Evolutionary conservation across 1,140 invertebrate genomes (phyloP).

Genomic region (Papilio xuthus): DNA sequence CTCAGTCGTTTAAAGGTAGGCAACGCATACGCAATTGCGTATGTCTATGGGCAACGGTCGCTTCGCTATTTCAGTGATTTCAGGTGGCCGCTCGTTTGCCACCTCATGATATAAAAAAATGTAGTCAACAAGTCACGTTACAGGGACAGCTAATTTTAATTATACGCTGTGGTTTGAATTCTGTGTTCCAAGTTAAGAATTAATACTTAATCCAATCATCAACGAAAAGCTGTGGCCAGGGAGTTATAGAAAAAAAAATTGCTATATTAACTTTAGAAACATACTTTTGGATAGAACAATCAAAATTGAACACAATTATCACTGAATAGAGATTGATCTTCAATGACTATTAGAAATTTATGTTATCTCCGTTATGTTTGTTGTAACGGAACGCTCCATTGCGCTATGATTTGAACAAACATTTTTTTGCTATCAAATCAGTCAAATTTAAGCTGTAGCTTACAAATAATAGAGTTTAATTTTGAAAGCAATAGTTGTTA

Average conservation of each 20-base stretch:
- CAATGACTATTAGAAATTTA: slow-evolving; percentile 33
- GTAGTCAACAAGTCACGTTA: too few species aligned
- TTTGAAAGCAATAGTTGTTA: not conserved
- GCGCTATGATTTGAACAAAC: slow-evolving; percentile 41
- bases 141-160: too few species aligned
- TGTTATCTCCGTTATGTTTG: slow-evolving; percentile 28
- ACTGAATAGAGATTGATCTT: slow-evolving; percentile 38
- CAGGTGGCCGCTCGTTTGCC: too few species aligned
- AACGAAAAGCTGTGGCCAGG: not conserved
- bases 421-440: not conserved
- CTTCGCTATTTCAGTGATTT: too few species aligned
- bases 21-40: too few species aligned
- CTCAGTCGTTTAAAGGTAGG: too few species aligned
- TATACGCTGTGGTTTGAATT: too few species aligned
- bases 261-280: not conserved
- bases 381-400: slow-evolving; percentile 42
- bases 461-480: not conserved
- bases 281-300: not conserved
- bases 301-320: slow-evolving; percentile 22
- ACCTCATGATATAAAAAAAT: too few species aligned
- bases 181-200: not conserved
- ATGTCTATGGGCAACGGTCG: too few species aligned
- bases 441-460: not conserved
- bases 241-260: not conserved
- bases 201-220: not conserved